Base-by-base conservation (phyloP, 2,113 vertebrate genomes). In the Albula goreensis region DNA sequence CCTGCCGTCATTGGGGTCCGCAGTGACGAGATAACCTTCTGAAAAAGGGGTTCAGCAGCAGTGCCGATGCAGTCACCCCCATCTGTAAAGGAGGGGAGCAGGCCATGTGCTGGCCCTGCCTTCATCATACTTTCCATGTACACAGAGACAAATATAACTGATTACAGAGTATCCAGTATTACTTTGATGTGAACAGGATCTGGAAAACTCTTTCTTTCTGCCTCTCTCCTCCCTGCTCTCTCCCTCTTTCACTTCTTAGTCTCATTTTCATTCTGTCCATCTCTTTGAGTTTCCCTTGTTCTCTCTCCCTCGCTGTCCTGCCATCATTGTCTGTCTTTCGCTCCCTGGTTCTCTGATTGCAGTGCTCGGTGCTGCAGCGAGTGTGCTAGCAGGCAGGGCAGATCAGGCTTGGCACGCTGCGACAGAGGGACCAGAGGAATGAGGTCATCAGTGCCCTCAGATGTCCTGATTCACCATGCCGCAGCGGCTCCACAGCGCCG, bases 111-210 rank as follows among this genome's bases (percentile, higher is more conserved):
- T 81, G 80, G 48, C 49, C 15, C 15, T 49, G 12, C 15, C 51
- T 77, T 63, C 63, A 8, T 84, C 83, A 84, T 70, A 51, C 63
- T 77, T 74, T 84, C 83, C 83, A 77, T 57, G 22, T 51, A 25
- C 63, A 84, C 25, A 48, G 5, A 41, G 60, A 83, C 50, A 49
- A 77, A 74, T 74, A 74, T 74, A 77, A 41, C 31, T 50, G 83
- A 25, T 77, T 74, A 50, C 60, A 22, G 49, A 63, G 17, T 6
- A 19, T 2, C 2, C 15, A 19, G n/a, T 63, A 7, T 63, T 63
- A 6, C 53, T 56, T 83, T 48, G n/a, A n/a, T 70, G 53, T 41
- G 31, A 41, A 41, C 31, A 41, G 11, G 56, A 60, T 15, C 56
- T 12, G 56, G 56, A 60, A 60, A 11, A 3, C 56, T 60, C 60